phyloP scores from a whole-genome alignment of 1,140 invertebrate genomes.

The Lasioglossum albipes region DNA sequence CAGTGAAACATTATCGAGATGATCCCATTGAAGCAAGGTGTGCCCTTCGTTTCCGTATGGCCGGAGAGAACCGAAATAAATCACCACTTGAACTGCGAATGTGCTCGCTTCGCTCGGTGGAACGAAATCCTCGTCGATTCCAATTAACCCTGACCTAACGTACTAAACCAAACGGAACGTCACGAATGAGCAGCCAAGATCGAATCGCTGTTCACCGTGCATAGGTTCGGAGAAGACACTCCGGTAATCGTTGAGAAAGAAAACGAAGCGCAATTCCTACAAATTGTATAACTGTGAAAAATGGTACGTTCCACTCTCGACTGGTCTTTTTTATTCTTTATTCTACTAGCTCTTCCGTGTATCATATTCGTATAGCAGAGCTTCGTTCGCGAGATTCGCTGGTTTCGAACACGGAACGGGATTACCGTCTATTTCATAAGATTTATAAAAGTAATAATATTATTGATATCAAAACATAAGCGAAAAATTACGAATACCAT shows the following conservation, averaged over 20 bases:
- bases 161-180: constrained; percentile 8
- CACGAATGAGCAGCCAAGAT: constrained; percentile 7
- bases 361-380: no score
- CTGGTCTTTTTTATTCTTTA: neutral
- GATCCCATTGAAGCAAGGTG: constrained; percentile 6
- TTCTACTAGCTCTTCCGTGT: no score
- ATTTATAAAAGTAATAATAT: no score
- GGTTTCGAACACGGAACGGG: no score
- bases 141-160: constrained; percentile 52
- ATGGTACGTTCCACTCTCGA: neutral
- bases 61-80: constrained; percentile 37
- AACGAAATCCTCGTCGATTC: constrained; percentile 22
- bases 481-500: no score
- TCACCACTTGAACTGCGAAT: constrained; percentile 27
- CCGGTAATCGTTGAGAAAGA: neutral
- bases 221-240: neutral
- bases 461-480: no score
- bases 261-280: neutral
- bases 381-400: no score
- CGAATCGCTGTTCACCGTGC: neutral
- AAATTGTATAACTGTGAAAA: neutral
- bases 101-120: constrained; percentile 13
- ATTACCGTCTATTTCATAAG: no score
- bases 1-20: constrained; percentile 22
- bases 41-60: constrained; percentile 13